Base-by-base conservation (phyloP, 2,888 invertebrate species). In the Synanthedon myopaeformis region DNA sequence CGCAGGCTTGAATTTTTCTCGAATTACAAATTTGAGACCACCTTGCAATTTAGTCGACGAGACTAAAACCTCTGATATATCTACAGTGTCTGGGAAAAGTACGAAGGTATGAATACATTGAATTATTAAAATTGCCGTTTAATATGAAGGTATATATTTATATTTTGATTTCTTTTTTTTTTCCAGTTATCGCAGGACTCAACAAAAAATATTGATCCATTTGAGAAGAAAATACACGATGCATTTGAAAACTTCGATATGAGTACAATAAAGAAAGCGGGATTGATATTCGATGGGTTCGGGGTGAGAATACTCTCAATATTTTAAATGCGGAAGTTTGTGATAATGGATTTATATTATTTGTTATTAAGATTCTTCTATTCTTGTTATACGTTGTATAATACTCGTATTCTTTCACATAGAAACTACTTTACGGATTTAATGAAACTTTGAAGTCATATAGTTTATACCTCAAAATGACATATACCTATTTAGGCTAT, bases 241-340 rank as follows among this genome's bases (percentile, higher is more conserved):
- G 80, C 76, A 3, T 81, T 87, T 56, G 88, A 88, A 54, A 79
- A 67, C 41, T 75, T 88, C 10, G 92, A 93, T 63, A 82, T 94
- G 59, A 90, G 89, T 54, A 85, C 89, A 55, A 91, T 92, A 1
- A 93, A 92, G 70, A 90, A 89, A 70, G 92, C 92, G 58, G 96
- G 95, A 41, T 88, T 91, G 56, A 96, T 96, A 71, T 90, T 97
- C 54, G 97, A 97, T 82, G 96, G 96, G 52, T 97, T 96, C 71
- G 94, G 93, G 78, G 94, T 95, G 76, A 87, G 89, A 35, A 6
- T 35, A 2, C 35, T 10, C 3, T 6, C 8, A 35, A 35, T 35
- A 35, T 35, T 35, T 35, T 35, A 35, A 35, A 35, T 35, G 6
- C 0, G 35, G 10, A 35, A 35, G 6, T 35, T 28, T 35, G 35